Evolutionary conservation across 2,797 vertebrate genomes (phyloP), one percentile per base, ranked within the genome.

Genomic region (Sebastes hubbsi): DNA sequence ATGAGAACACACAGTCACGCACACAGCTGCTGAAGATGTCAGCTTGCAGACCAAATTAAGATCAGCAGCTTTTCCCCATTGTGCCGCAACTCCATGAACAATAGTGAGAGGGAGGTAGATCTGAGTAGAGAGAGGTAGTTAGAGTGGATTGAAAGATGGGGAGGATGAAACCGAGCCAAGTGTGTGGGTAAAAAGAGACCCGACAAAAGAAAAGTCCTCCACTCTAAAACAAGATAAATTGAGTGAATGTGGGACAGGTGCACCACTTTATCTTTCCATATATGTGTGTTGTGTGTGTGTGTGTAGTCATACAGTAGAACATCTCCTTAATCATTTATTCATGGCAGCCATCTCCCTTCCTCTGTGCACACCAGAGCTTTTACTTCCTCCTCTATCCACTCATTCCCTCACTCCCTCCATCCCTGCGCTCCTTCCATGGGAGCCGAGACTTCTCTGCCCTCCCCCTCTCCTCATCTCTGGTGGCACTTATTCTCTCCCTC

Each of bases 261-360:
- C 52, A 75, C 49, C 60, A 72, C 65, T 86, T 77, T 62, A 75
- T 78, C 52, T 54, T 76, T 46, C 38, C 34, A 75, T 72, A 52
- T 62, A 56, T 68, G 32, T 61, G 36, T 56, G 34, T 29, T 72
- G 63, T 73, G 36, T 42, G 36, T 38, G 34, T 36, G 24, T 63
- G 42, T 79, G 60, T 56, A 38, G 49, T 72, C 42, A 52, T 52
- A 4, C 8, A 42, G 36, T 11, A 22, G 52, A 72, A 46, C 63
- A 81, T 77, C 56, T 62, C 24, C 68, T 72, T 78, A 10, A 93
- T 94, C 11, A 88, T 84, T 94, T 89, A 92, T 94, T 94, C 72
- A 93, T 92, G 55, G 67, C 3, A 49, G 62, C 82, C 66, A 79
- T 81, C 72, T 85, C 36, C 49, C 58, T 63, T 84, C 72, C 61